Evolutionary conservation across 2,888 invertebrate genomes (phyloP), one percentile per base, ranked within the genome.

Genomic region (Dolichomitus sp.): DNA sequence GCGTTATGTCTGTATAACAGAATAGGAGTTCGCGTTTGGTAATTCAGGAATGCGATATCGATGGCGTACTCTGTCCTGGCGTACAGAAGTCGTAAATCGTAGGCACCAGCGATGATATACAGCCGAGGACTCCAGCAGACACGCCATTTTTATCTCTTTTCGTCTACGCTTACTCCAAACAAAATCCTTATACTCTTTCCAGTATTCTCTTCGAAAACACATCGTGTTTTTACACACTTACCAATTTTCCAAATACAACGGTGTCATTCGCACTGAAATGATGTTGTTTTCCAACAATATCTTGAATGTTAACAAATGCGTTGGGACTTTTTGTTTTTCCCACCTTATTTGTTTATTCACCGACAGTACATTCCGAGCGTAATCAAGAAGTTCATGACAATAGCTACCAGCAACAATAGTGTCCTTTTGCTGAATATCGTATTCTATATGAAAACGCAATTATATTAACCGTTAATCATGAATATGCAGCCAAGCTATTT

Each of bases 1-100:
- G 54, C 61, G 68, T 80, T 45, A 50, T 76, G 14, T 61, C 48
- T 75, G 37, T 9, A 70, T 45, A 68, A 52, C 30, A 48, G 61
- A 77, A 80, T 50, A 69, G 72, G 42, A 45, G 68, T 77, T 80
- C 73, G 76, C 48, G 72, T 54, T 80, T 72, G 72, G 66, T 73
- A 80, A 83, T 80, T 83, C 80, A 63, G 76, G 23, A 76, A 76
- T 19, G 45, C 48, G 72, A 72, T 82, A 68, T 76, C 45, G 72
- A 83, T 76, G 68, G 72, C 66, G 72, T 68, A 70, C 37, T 33
- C 54, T 70, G 42, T 75, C 50, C 78, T 50, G 66, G 74, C 74
- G 69, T 74, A 76, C 68, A 72, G 66, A 73, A 80, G 59, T 68
- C 80, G 76, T 77, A 80, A 83, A 80, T 83, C 68, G 66, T 72